Evolutionary conservation across 2,113 vertebrate genomes (phyloP), one percentile per base, ranked within the genome.

Genomic region (Siniperca chuatsi): DNA sequence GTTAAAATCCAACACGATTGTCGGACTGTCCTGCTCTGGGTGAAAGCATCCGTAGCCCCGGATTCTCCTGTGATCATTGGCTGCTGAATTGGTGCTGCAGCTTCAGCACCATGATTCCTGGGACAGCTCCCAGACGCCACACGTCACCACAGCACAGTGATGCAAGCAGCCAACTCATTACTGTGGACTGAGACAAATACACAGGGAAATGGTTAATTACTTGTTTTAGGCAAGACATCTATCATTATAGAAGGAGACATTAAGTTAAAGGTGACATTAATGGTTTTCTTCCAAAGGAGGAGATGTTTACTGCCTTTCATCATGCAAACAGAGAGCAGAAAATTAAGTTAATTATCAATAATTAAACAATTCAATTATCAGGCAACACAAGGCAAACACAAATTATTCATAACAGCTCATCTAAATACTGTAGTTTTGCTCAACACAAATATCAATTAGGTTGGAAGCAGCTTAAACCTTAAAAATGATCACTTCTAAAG

Each of bases 51-150:
- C 84, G 90, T 83, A 81, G 66, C 66, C 81, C 67, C 87, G 80
- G 65, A 87, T 89, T 71, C 74, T 90, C 87, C 86, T 81, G 91
- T 81, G 92, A 93, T 90, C 93, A 92, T 94, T 94, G 93, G 93
- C 91, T 92, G 90, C 86, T 84, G 87, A 83, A 75, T 80, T 54
- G 89, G 85, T 79, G 92, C 95, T 92, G 95, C 96, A 92, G 93
- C 87, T 96, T 96, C 95, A 96, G 96, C 94, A 95, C 96, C 94
- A 91, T 79, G 84, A 83, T 90, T 90, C 92, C 92, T 95, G 95
- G 96, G 96, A 97, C 96, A 92, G 95, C 94, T 95, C 95, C 95
- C 84, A 95, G 86, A 92, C 93, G 91, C 89, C 88, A 76, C 92
- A 92, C 95, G 94, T 96, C 95, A 95, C 89, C 90, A 75, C 78